A percentile compares a stretch with the other conserved stretches of the same genome.
Conservation (phyloP, 2,888 invertebrate species). For the Noctua janthe region DNA sequence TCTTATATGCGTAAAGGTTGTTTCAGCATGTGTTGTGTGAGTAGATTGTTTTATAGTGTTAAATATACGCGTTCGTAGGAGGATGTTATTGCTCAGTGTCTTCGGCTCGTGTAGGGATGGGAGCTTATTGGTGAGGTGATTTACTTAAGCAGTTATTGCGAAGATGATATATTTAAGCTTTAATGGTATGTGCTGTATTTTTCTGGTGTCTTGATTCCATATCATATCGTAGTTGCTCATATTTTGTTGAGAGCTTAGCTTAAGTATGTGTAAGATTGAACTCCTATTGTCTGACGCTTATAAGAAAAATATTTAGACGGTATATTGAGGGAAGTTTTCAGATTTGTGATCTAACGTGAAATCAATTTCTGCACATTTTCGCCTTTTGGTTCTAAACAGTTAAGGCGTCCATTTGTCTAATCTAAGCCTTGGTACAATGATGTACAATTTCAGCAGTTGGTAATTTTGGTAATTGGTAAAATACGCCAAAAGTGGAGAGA, state of each 20-base stretch:
- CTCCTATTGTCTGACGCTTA: neutral
- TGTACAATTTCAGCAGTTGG: neutral
- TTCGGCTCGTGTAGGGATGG: conserved; percentile 80
- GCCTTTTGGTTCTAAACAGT: neutral
- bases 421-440: neutral
- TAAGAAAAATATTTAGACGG: neutral
- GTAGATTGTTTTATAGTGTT: conserved; percentile 71
- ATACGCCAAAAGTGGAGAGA: neutral
- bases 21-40: conserved; percentile 7
- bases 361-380: neutral
- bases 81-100: conserved; percentile 88
- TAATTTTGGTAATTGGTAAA: neutral
- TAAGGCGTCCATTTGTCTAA: neutral
- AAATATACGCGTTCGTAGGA: conserved; percentile 80
- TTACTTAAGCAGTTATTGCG: conserved; percentile 64
- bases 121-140: conserved; percentile 65
- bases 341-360: neutral
- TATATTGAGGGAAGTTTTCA: neutral
- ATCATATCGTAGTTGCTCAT: neutral
- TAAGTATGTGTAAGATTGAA: neutral
- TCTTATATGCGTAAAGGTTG: neutral
- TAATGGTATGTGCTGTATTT: conserved; percentile 46
- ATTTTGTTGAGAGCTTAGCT: conserved; percentile 7
- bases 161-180: conserved; percentile 62
- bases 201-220: conserved; percentile 22